A percentile compares a stretch with the other conserved stretches of the same genome.
phyloP scores from a whole-genome alignment of 2,888 invertebrate genomes.

The Habrosyne pyritoides region DNA sequence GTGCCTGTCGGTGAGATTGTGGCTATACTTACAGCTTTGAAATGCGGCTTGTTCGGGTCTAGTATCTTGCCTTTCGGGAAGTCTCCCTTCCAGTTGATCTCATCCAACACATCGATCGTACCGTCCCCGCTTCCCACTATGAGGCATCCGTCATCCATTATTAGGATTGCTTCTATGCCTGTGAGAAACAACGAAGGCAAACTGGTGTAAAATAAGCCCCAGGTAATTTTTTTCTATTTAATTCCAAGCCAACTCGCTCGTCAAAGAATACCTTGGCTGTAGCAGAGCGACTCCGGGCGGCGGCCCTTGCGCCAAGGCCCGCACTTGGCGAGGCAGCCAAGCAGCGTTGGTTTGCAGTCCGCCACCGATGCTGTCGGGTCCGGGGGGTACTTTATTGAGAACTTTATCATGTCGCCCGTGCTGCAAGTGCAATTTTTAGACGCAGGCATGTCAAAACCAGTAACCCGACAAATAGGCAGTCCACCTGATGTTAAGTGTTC shows the following conservation, averaged over 20 bases:
- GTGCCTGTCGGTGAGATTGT: background rate
- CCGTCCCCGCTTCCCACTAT: slow-evolving; percentile 95
- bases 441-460: no score
- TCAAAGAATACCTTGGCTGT: slow-evolving; percentile 84
- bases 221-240: no score
- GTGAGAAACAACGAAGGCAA: slow-evolving; percentile 15
- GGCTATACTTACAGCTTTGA: slow-evolving; percentile 73
- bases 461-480: no score
- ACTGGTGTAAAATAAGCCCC: no score
- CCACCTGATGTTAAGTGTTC: no score
- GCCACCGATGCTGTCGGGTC: slow-evolving; percentile 80
- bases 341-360: slow-evolving; percentile 81
- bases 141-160: slow-evolving; percentile 84
- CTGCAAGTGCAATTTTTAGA: no score
- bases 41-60: slow-evolving; percentile 82
- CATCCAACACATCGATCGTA: slow-evolving; percentile 88
- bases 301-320: slow-evolving; percentile 79
- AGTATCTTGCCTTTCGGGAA: slow-evolving; percentile 71
- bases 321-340: slow-evolving; percentile 87
- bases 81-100: slow-evolving; percentile 78
- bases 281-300: slow-evolving; percentile 82
- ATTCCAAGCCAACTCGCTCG: no score
- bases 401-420: slow-evolving; percentile 83
- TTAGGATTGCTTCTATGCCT: slow-evolving; percentile 86
- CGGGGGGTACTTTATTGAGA: slow-evolving; percentile 79